These are phyloP conservation scores for Tursiops truncatus DNA, from an alignment of 2,113 vertebrate genomes.

Conservation along the genomic window DNA sequence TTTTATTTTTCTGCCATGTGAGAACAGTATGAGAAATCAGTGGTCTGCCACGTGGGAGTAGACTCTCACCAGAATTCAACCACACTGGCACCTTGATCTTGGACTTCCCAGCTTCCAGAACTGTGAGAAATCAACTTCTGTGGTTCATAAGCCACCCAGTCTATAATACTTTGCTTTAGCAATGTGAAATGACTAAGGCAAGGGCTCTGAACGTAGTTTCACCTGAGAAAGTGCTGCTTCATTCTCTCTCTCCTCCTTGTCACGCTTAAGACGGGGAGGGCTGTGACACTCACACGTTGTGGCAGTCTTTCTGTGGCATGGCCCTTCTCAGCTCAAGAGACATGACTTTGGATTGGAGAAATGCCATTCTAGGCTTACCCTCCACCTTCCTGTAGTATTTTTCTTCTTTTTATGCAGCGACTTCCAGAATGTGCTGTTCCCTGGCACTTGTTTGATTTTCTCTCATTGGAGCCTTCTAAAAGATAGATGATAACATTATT, in stretches of 20 bases:
- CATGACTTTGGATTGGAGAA: background rate
- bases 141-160: background rate
- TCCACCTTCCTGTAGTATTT: background rate
- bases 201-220: background rate
- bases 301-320: background rate
- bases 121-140: background rate
- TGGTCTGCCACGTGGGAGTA: too few relatives aligned
- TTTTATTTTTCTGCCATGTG: background rate
- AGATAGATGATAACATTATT: conserved; percentile 6
- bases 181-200: background rate
- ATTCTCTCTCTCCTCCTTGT: background rate
- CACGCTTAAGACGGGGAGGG: background rate
- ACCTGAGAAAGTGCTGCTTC: background rate
- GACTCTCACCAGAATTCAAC: background rate
- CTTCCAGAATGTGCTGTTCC: background rate
- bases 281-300: background rate
- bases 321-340: background rate
- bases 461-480: conserved; percentile 29
- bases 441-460: background rate
- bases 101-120: background rate
- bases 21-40: background rate
- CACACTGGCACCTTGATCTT: background rate
- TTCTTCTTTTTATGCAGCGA: background rate
- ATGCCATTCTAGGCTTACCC: background rate
- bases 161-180: background rate